A percentile compares a stretch with the other conserved stretches of the same genome.
phyloP scores from a whole-genome alignment of 2,797 vertebrate species.

The Iguana delicatissima region DNA sequence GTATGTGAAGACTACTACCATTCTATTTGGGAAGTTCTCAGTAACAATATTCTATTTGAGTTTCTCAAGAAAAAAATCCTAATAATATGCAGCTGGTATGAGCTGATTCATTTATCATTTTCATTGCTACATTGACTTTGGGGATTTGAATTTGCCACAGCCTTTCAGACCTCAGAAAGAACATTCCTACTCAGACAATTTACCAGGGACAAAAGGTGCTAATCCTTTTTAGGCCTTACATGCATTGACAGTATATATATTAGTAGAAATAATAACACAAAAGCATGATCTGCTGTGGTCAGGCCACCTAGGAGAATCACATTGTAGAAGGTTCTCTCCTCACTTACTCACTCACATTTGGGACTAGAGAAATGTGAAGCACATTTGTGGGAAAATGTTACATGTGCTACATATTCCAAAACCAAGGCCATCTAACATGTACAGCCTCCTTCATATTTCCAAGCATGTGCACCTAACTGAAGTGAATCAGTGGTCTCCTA shows the following conservation, averaged over 20 bases:
- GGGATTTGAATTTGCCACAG: background rate
- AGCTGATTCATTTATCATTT: constrained; percentile 4
- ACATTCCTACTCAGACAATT: background rate
- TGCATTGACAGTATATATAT: background rate
- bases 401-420: background rate
- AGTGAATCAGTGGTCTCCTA: background rate
- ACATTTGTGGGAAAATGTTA: background rate
- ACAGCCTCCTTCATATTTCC: background rate
- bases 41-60: too few species aligned
- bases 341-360: background rate
- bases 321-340: background rate
- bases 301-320: background rate
- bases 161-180: constrained; percentile 3
- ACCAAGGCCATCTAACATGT: background rate
- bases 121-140: background rate
- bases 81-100: background rate
- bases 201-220: background rate
- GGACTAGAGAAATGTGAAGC: background rate
- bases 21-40: background rate
- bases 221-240: background rate
- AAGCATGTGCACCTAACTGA: too few species aligned
- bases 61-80: background rate
- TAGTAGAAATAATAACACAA: background rate
- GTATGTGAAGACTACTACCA: background rate
- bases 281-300: background rate